Evolutionary conservation across 2,113 vertebrate genomes (phyloP).

Genomic region (Laterallus jamaicensis): DNA sequence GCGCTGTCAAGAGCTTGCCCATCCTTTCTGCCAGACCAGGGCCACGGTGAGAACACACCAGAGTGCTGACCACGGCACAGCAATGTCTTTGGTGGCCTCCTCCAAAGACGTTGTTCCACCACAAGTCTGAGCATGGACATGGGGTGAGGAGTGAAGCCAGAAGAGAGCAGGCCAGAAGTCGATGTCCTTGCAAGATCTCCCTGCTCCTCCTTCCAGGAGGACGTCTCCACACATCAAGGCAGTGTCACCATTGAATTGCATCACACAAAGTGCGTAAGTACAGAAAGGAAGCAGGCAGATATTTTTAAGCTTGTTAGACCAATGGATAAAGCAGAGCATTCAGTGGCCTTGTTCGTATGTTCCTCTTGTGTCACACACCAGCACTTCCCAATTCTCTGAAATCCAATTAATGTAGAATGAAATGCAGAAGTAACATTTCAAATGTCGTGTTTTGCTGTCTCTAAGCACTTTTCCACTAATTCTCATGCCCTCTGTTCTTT

Average conservation of each 20-base stretch:
- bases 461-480: neutral
- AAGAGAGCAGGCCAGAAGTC: neutral
- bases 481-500: neutral
- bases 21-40: neutral
- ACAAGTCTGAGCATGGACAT: accelerated
- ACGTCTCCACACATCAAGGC: neutral
- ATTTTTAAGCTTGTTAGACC: neutral
- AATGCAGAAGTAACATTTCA: constrained; percentile 63
- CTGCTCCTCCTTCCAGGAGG: neutral
- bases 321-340: neutral
- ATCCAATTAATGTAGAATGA: constrained; percentile 47
- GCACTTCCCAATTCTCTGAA: constrained; percentile 59
- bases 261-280: neutral
- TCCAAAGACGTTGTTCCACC: neutral
- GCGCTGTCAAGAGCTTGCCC: neutral
- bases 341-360: neutral
- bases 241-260: neutral
- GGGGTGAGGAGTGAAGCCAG: accelerated
- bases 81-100: neutral
- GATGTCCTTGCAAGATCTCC: neutral
- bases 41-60: neutral
- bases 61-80: neutral
- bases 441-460: neutral
- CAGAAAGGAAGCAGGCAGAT: constrained; percentile 16
- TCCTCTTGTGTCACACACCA: constrained; percentile 16